Evolutionary conservation across 1,140 invertebrate genomes (phyloP), one percentile per base, ranked within the genome.

Genomic region (Diorhabda carinulata): DNA sequence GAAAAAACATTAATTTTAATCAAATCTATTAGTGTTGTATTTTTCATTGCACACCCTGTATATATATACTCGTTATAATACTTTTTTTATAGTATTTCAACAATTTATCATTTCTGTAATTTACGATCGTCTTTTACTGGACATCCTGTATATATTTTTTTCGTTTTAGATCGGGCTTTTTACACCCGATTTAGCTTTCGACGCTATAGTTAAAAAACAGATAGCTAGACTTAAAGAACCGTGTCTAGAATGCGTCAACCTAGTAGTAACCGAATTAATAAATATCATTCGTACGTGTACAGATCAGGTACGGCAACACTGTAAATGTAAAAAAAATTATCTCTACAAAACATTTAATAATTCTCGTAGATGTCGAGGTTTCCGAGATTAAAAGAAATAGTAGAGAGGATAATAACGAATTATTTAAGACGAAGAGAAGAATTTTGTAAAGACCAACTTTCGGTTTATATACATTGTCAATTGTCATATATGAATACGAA

Each of bases 401-500:
- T 96, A 2, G 98, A 99, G 84, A 87, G 96, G 78, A 98, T 99
- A 69, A 98, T 99, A 64, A 96, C 94, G 66, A 90, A 91, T 47
- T 88, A 96, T 79, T 90, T 99, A 72, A 88, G 97, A 72, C 93
- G 98, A 79, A 87, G 93, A 72, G 98, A 99, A 82, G 94, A 98
- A 81, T 82, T 89, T 74, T 97, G 97, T 82, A 99, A 99, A 85
- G 95, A 98, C 67, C 96, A 99, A 82, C 88, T 99, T 41, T 84
- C 93, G 44, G 83, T 98, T 69, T 85, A 98, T 59, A 94, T 98
- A 61, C 96, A 99, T 81, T 96, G 95, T 80, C 97, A 99, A 84
- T 85, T 99, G 67, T 95, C 98, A 4, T 99, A 99, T 82, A 99
- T 99, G 95, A 99, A 99, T 83, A 99, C 98, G 43, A 99, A 99